Base-by-base conservation (phyloP, 2,888 invertebrate genomes). In the Campaea margaritaria region DNA sequence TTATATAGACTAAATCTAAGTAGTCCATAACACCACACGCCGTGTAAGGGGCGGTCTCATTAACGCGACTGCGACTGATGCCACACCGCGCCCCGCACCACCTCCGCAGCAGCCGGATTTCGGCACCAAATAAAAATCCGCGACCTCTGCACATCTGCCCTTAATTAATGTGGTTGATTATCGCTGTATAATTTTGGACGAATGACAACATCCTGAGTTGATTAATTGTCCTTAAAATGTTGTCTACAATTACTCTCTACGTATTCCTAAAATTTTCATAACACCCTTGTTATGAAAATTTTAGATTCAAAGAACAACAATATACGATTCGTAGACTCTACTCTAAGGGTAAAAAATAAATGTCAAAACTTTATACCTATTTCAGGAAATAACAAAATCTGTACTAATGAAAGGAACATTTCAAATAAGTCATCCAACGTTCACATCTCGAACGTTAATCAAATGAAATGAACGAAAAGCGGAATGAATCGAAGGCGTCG, bases 401-500 rank as follows among this genome's bases (percentile, higher is more conserved):
- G 5, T 27, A 31, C 45, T 14, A 27, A 7, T 15, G 13, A 56
- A 56, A 56, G 38, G 14, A 16, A 10, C 50, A 12, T 45, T 31
- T 16, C 45, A 50, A 42, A 47, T 48, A 47, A 42, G 15, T 44
- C 27, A 21, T 36, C 21, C 14, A 14, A 42, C 41, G 38, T 41
- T 49, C 38, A 48, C 38, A 42, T 46, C 58, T 31, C 12, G 41
- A 53, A 41, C 72, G 76, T 72, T 74, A 77, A 79, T 77, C 69
- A 80, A 65, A 65, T 64, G 60, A 81, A 79, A 60, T 81, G 81
- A 82, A 81, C 80, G 81, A 82, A 82, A 81, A 77, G 81, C 78
- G 78, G 80, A 81, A 84, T 83, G 82, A 82, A 82, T 83, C 80
- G 77, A 73, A 81, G 79, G 74, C 74, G 73, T 76, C 73, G 74